These are phyloP conservation scores for Ciona savignyi DNA, from an alignment of 23 tunicate species.

Conservation along the genomic window DNA sequence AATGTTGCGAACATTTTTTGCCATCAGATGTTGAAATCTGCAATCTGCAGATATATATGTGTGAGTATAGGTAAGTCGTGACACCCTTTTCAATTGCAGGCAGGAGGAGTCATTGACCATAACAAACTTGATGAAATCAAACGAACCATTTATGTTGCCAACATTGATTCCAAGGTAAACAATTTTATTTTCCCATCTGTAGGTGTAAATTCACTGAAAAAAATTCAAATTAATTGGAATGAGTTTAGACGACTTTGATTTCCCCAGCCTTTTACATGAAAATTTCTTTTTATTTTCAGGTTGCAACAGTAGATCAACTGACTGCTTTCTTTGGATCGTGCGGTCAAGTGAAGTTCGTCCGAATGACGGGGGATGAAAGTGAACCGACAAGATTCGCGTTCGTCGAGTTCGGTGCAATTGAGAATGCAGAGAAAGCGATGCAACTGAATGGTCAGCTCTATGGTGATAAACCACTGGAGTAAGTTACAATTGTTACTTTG, in stretches of 20 bases:
- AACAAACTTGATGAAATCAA: constrained; percentile 74
- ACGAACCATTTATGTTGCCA: constrained; percentile 83
- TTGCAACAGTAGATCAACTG: constrained; percentile 72
- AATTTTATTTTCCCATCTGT: no score
- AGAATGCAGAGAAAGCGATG: constrained; percentile 48
- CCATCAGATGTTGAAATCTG: no score
- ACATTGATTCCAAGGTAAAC: constrained; percentile 73
- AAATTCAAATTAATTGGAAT: no score
- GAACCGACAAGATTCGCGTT: constrained; percentile 75
- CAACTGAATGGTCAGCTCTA: constrained; percentile 52
- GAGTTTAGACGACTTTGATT: no score
- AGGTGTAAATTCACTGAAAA: no score
- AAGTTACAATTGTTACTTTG: no score
- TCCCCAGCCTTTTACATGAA: no score
- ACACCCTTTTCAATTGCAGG: not conserved
- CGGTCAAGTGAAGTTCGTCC: constrained; percentile 68
- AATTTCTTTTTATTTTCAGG: constrained; percentile 13
- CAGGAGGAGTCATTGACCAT: constrained; percentile 65
- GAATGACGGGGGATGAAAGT: constrained; percentile 89
- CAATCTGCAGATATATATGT: no score
- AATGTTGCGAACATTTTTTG: no score
- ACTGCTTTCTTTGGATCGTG: constrained; percentile 47
- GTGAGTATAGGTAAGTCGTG: constrained; percentile 79
- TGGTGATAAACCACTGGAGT: constrained; percentile 70
- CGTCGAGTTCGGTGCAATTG: constrained; percentile 58